Base-by-base conservation (phyloP, 2,113 vertebrate genomes). In the Solea senegalensis region DNA sequence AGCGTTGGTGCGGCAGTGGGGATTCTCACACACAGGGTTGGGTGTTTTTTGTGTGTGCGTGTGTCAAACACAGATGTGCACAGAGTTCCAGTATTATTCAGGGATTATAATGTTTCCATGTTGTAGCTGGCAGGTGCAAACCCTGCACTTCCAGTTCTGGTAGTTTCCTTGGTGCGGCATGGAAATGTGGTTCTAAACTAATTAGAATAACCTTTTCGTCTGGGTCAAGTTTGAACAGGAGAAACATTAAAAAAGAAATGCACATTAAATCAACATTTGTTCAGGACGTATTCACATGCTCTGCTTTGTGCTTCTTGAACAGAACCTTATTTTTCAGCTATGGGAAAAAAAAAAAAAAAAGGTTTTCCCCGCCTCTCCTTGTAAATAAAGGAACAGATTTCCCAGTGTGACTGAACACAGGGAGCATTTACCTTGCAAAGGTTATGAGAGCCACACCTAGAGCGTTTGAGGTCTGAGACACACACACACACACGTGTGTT, bases 361-460 rank as follows among this genome's bases (percentile, higher is more conserved):
- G 69, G 69, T 21, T 69, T 51, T 61, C 6, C 4, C 21, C 21
- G 21, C 21, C 21, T 21, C 10, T 61, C 26, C 2, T 11, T 2
- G 0, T 44, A 53, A 72, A 12, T 46, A 2, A 34, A 34, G 5
- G 45, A 34, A 4, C 28, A 9, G 3, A 34, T 8, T 1, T 15
- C 40, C 7, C 48, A 3, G 5, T 11, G 8, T 11, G 40, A 5
- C 27, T 4, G 9, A 81, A 89, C 79, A 87, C 39, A 66, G 69
- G 41, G 59, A 71, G 45, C 65, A 52, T 88, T 88, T 78, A 89
- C 84, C 84, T 90, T 83, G 69, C 74, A 86, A 80, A 83, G 15
- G 0, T 62, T 62, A 8, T n/a, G 13, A 41, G 57, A 53, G 12
- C 86, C 91, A 81, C 91, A 83, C 91, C 91, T 84, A 65, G 27